phyloP scores from a whole-genome alignment of 2,113 vertebrate genomes.

The Oryzias celebensis region DNA sequence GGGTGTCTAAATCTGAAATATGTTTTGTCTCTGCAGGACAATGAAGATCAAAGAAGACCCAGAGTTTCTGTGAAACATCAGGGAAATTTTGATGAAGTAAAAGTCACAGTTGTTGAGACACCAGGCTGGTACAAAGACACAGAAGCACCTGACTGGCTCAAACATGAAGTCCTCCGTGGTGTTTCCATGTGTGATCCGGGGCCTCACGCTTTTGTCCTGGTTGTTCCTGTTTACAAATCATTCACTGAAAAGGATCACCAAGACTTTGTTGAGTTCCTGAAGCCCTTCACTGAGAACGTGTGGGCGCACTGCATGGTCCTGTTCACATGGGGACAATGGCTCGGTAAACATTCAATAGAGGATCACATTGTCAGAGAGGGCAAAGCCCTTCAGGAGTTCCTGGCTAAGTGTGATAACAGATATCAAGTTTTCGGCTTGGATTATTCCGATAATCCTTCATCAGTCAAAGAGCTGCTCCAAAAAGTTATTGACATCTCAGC shows the following conservation, averaged over 20 bases:
- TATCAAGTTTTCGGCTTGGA: not conserved
- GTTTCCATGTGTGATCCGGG: constrained; percentile 14
- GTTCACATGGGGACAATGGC: constrained; percentile 25
- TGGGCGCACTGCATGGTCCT: constrained; percentile 29
- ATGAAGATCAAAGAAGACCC: rapidly evolving
- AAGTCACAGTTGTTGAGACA: not conserved
- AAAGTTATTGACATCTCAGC: rapidly evolving
- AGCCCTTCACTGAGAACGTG: constrained; percentile 7
- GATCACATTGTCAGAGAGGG: constrained; percentile 18
- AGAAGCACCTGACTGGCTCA: not conserved
- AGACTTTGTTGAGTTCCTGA: constrained; percentile 5
- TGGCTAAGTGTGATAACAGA: not conserved
- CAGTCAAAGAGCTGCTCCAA: rapidly evolving
- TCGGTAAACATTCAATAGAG: constrained; percentile 7
- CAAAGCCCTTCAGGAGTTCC: not conserved
- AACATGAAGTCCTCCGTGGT: constrained; percentile 1
- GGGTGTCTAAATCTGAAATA: too few species aligned
- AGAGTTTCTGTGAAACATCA: constrained; percentile 12
- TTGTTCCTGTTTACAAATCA: constrained; percentile 20
- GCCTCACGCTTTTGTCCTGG: constrained; percentile 23
- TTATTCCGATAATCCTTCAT: not conserved
- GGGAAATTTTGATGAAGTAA: rapidly evolving
- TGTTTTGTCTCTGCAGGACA: not conserved
- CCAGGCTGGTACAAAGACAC: constrained; percentile 20
- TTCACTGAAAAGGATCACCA: constrained; percentile 14